phyloP scores from a whole-genome alignment of 92 coral and sea anemone genomes.

The Siderastrea radians region DNA sequence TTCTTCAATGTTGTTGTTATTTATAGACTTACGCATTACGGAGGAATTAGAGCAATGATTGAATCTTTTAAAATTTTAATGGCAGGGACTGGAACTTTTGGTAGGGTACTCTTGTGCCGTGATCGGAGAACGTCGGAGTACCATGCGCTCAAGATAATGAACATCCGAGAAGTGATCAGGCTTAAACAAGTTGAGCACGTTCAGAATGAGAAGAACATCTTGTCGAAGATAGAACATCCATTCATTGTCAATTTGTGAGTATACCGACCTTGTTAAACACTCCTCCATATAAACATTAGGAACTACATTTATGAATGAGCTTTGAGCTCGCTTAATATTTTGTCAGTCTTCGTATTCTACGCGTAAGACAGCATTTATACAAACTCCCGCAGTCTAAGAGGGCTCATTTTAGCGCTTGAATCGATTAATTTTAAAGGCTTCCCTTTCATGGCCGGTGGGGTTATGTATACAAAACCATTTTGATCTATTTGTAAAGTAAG shows the following conservation, averaged over 20 bases:
- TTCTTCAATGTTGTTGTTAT: conserved; percentile 38
- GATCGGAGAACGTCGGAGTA: conserved; percentile 89
- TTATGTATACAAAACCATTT: conserved; percentile 26
- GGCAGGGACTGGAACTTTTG: conserved; percentile 98
- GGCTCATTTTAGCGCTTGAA: neutral
- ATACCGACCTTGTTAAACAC: conserved; percentile 39
- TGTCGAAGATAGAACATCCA: conserved; percentile 94
- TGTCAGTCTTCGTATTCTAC: neutral
- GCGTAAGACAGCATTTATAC: neutral
- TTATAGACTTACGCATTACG: conserved; percentile 19
- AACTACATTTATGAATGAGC: conserved; percentile 9
- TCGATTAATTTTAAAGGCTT: neutral
- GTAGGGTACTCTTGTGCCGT: conserved; percentile 88
- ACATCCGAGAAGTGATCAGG: conserved; percentile 96
- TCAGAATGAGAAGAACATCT: conserved; percentile 95
- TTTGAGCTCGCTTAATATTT: neutral
- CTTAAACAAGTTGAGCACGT: conserved; percentile 99
- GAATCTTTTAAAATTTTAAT: neutral
- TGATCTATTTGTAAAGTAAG: conserved; percentile 21
- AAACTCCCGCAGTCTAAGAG: neutral
- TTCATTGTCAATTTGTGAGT: conserved; percentile 99
- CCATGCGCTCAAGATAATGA: conserved; percentile 96
- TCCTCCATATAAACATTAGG: conserved; percentile 25
- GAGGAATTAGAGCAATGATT: neutral
- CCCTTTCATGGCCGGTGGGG: conserved; percentile 4